Evolutionary conservation across 2,797 vertebrate genomes (phyloP), one percentile per base, ranked within the genome.

Genomic region (Malurus splendens): DNA sequence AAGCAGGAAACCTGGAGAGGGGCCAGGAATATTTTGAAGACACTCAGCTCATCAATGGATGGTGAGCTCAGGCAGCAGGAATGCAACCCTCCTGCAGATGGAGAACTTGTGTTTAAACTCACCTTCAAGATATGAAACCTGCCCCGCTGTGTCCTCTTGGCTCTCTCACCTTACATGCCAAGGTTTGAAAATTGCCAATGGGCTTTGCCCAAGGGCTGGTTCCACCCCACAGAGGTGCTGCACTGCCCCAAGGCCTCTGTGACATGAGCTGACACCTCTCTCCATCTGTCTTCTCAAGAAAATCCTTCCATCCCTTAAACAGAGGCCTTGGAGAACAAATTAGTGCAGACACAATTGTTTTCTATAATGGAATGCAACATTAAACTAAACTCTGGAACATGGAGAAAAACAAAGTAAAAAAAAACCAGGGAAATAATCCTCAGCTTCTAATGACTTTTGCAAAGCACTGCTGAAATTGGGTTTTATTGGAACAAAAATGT

Each of bases 281-380:
- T 48, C 36, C 38, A 27, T 36, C 23, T 2, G n/a, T 54, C 51
- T 64, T 68, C 68, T 66, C 44, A 42, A 32, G 30, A 87, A 64
- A 44, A 75, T 68, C 67, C 60, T 60, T 62, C 75, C 18, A 65
- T 39, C 33, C 56, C 70, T 64, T 41, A 65, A 86, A 42, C 48
- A 74, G 66, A 62, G 62, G 48, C 13, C 42, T 71, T 70, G 36
- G 60, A 59, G 61, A 86, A 44, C 17, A 14, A 72, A 73, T 77
- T 57, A 12, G 27, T 64, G 65, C 30, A 60, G 67, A 27, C n/a
- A 62, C 14, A 36, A 12, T 91, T 59, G 74, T 85, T 89, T 68
- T 68, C 82, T 77, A 3, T 73, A 82, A 75, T 52, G 88, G 88
- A 96, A 95, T 86, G 77, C 73, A 92, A 62, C 73, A 82, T 93